Conservation (phyloP, 1,140 invertebrate species). For the Gonatopus flavifemur region DNA sequence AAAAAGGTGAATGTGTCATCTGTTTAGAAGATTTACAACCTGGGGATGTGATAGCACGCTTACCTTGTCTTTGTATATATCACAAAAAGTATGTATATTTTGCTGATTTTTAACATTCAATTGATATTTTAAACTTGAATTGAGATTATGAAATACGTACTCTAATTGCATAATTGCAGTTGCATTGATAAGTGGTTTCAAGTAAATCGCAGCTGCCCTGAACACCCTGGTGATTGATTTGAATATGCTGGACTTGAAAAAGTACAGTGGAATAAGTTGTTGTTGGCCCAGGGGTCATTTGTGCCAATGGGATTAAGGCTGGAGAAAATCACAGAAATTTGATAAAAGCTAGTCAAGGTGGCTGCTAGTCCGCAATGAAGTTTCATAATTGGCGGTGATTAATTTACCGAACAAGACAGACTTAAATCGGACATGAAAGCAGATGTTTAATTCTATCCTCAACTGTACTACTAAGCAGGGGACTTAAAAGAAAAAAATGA, state of each 20-base stretch:
- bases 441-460: constrained; percentile 39
- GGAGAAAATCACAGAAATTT: constrained; percentile 33
- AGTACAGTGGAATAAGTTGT: constrained; percentile 33
- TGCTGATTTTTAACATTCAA: background rate
- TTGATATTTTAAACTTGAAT: background rate
- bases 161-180: constrained; percentile 56
- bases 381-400: constrained; percentile 43
- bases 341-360: constrained; percentile 58
- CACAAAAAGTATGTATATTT: constrained; percentile 84
- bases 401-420: constrained; percentile 33
- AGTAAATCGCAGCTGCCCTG: constrained; percentile 94
- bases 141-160: constrained; percentile 5
- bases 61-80: constrained; percentile 99
- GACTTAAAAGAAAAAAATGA: constrained; percentile 31
- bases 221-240: constrained; percentile 90
- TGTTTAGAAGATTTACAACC: constrained; percentile 94
- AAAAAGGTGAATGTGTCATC: constrained; percentile 98
- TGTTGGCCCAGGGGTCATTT: constrained; percentile 32
- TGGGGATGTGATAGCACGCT: constrained; percentile 94
- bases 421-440: constrained; percentile 40
- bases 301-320: constrained; percentile 30
- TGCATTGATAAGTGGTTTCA: constrained; percentile 98
- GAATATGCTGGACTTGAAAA: constrained; percentile 33
- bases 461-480: constrained; percentile 35
- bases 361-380: constrained; percentile 54